These are phyloP conservation scores for Ditula angustiorana DNA, from an alignment of 2,888 invertebrate genomes.

Conservation along the genomic window DNA sequence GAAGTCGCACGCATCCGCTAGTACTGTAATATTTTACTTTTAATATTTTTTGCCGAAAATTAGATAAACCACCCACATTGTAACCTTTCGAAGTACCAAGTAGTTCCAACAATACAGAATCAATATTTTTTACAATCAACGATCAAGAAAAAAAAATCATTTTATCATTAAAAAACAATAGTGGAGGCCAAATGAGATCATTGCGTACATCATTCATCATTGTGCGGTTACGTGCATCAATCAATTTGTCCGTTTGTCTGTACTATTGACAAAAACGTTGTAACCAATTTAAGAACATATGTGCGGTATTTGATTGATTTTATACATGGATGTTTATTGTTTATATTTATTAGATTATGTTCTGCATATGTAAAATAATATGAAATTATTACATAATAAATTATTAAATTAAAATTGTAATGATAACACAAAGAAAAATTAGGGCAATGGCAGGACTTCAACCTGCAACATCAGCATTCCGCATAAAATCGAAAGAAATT, in stretches of 20 bases:
- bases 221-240: slow-evolving; percentile 72
- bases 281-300: background rate
- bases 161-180: slow-evolving; percentile 58
- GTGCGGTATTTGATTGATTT: background rate
- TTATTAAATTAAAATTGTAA: too few species aligned
- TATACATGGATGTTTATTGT: background rate
- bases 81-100: slow-evolving; percentile 29
- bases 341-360: too few species aligned
- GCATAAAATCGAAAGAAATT: too few species aligned
- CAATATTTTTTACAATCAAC: slow-evolving; percentile 38
- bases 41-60: background rate
- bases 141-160: slow-evolving; percentile 43
- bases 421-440: too few species aligned
- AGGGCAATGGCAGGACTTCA: too few species aligned
- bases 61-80: slow-evolving; percentile 29
- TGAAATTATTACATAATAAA: too few species aligned
- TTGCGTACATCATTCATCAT: slow-evolving; percentile 64
- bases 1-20: too few species aligned
- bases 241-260: slow-evolving; percentile 65
- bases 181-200: slow-evolving; percentile 79
- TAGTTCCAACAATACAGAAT: slow-evolving; percentile 17
- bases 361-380: too few species aligned
- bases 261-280: slow-evolving; percentile 22
- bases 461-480: too few species aligned
- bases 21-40: background rate